Base-by-base conservation (phyloP, 2,113 vertebrate species). In the Petromus typicus region DNA sequence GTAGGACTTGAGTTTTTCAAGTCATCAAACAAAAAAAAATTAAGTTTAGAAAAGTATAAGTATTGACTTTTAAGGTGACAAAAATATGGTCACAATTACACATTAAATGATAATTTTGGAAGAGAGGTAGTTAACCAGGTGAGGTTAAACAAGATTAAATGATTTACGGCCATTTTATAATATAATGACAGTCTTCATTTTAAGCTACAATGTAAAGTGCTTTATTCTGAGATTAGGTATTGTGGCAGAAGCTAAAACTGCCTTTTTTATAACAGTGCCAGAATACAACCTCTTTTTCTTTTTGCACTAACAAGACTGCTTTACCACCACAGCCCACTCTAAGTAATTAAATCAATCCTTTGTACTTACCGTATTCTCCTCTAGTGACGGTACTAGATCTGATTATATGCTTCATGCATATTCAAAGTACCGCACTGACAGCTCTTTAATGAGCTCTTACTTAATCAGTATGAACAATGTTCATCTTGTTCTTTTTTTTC, bases 291-390 rank as follows among this genome's bases (percentile, higher is more conserved):
- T 98, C 98, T 98, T 98, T 99, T 99, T 99, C 98, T 99, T 99
- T 98, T 97, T 97, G 97, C 97, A 45, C 98, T 99, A 99, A 99
- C 99, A 98, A 99, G 99, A 99, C 99, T 98, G 98, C 99, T 99
- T 98, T 98, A 98, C 98, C 98, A 99, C 99, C 99, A 98, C 99
- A 99, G 98, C 98, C 99, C 98, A 98, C 99, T 99, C 99, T 99
- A 99, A 99, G 99, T 99, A 99, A 99, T 99, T 99, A 99, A 99
- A 99, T 99, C 99, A 99, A 99, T 99, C 99, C 99, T 99, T 99
- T 99, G 99, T 99, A 99, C 99, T 99, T 99, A 98, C 98, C 98
- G 98, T 98, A 98, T 99, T 99, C 98, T 99, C 99, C 99, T 98
- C 98, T 98, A 98, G 99, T 98, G 99, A 99, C 98, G 98, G 98